Evolutionary conservation across 1,140 invertebrate genomes (phyloP).

Genomic region (Apocrypta bakeri): DNA sequence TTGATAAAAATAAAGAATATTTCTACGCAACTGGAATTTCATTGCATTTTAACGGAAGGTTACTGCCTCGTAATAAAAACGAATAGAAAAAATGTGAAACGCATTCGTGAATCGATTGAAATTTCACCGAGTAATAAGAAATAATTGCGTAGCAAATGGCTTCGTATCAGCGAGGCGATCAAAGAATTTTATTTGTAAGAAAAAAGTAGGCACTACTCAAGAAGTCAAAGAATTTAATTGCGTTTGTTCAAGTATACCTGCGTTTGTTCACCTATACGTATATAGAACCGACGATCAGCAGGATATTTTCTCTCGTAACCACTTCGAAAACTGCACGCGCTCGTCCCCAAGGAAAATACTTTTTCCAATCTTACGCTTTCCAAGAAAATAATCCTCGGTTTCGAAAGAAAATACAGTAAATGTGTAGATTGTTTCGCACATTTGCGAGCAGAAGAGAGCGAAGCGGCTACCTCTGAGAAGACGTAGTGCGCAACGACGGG

Average conservation of each 20-base stretch:
- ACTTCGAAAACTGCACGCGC: neutral
- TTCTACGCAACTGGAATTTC: too few species aligned
- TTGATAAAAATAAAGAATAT: too few species aligned
- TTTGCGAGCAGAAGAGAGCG: neutral
- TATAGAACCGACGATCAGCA: neutral
- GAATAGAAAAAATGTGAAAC: too few species aligned
- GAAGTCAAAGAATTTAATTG: neutral
- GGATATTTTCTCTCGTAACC: constrained; percentile 1
- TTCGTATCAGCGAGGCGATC: neutral
- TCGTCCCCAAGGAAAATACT: neutral
- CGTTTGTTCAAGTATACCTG: neutral
- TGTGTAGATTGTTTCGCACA: neutral
- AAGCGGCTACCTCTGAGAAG: neutral
- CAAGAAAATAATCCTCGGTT: neutral
- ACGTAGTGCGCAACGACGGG: neutral
- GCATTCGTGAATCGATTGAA: too few species aligned
- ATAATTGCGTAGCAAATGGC: neutral
- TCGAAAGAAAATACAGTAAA: constrained; percentile 6
- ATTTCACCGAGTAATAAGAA: neutral
- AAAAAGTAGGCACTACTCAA: neutral
- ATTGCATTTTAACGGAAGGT: too few species aligned
- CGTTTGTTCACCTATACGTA: neutral
- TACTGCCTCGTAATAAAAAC: too few species aligned
- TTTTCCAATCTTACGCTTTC: neutral
- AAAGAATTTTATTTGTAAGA: neutral